Conservation (phyloP, 2,797 vertebrate genomes). For the Coranthus polyacanthus region DNA sequence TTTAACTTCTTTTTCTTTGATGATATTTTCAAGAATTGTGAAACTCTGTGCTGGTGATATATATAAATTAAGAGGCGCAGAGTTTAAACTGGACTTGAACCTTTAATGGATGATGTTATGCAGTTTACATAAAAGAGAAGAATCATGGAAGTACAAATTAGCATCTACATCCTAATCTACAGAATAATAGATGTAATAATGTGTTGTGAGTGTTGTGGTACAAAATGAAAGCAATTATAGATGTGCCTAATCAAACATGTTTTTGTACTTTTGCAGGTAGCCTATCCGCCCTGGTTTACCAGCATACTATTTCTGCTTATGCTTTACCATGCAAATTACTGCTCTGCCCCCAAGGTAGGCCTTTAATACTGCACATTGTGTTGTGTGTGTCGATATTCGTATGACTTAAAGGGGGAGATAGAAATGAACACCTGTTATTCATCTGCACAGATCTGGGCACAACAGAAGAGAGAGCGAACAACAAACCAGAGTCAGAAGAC, state of each 20-base stretch:
- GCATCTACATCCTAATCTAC: no score
- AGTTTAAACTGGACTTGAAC: not conserved
- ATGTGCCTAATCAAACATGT: not conserved
- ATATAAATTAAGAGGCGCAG: no score
- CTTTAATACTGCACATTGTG: not conserved
- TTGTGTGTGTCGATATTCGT: conserved; percentile 1
- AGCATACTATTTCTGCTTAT: conserved; percentile 88
- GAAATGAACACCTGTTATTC: not conserved
- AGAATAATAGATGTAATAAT: no score
- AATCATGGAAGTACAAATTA: no score
- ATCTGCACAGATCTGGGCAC: conserved; percentile 46
- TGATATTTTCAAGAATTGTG: no score
- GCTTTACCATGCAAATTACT: conserved; percentile 89
- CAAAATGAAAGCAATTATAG: not conserved
- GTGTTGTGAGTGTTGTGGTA: no score
- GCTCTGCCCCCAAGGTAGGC: conserved; percentile 85
- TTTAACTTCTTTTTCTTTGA: no score
- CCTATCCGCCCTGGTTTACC: conserved; percentile 93
- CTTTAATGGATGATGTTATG: not conserved
- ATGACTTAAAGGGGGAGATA: not conserved
- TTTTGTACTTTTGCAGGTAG: conserved; percentile 84
- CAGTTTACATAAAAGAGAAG: no score
- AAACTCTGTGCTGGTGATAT: no score
- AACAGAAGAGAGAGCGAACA: conserved; percentile 38
- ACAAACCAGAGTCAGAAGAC: conserved; percentile 39